Evolutionary conservation across 2,113 vertebrate genomes (phyloP).

Genomic region (Acrocephalus arundinaceus): DNA sequence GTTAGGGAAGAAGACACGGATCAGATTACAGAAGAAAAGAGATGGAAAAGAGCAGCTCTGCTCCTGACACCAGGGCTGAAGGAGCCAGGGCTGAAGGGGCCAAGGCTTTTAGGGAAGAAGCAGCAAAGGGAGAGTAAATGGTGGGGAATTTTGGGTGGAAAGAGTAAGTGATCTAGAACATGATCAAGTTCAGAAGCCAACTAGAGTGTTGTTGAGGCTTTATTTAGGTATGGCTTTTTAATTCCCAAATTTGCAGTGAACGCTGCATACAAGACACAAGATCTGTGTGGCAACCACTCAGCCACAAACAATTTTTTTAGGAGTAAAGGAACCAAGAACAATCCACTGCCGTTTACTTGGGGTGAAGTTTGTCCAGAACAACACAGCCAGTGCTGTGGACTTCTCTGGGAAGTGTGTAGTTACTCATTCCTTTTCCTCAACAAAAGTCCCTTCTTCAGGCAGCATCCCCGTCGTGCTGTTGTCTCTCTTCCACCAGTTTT

Average conservation of each 20-base stretch:
- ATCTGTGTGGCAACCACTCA: not conserved
- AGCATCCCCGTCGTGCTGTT: not conserved
- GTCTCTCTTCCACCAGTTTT: not conserved
- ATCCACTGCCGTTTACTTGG: not conserved
- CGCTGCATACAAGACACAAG: fast-evolving
- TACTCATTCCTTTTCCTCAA: not conserved
- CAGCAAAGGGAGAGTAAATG: not conserved
- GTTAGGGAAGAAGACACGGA: not conserved
- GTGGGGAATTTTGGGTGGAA: not conserved
- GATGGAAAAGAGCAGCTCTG: not conserved
- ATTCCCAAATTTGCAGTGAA: not conserved
- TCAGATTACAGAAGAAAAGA: not conserved
- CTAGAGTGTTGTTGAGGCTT: not conserved
- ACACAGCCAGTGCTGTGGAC: not conserved
- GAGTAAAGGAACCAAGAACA: not conserved
- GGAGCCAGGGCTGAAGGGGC: not conserved
- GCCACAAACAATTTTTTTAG: not conserved
- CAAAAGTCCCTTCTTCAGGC: not conserved
- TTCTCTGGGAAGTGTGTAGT: not conserved
- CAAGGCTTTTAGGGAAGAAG: not conserved
- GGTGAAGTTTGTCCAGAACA: not conserved
- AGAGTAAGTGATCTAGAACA: not conserved
- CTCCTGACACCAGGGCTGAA: not conserved
- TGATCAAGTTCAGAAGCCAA: not conserved
- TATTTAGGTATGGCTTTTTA: not conserved